Evolutionary conservation across 1,140 invertebrate species (phyloP).

Genomic region (Scaptomyza hsui): DNA sequence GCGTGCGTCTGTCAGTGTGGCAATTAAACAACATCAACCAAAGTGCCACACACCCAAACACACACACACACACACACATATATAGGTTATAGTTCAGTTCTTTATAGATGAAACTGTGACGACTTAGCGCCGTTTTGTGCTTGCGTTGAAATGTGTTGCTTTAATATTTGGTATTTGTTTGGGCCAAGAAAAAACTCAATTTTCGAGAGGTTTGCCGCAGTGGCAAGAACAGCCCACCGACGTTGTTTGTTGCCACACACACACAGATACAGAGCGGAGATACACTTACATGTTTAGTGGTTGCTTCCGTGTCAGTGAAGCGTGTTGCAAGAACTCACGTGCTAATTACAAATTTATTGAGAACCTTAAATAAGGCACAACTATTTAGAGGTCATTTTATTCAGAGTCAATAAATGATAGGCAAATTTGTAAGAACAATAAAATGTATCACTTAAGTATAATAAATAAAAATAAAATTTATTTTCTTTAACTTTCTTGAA

Average conservation of each 20-base stretch:
- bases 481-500: too few species aligned
- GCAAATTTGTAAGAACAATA: too few species aligned
- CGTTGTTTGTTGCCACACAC: slow-evolving; percentile 35
- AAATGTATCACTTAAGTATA: too few species aligned
- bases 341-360: slow-evolving; percentile 18
- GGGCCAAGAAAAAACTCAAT: slow-evolving; percentile 42
- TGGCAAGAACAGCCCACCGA: slow-evolving; percentile 37
- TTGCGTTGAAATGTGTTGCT: slow-evolving; percentile 67
- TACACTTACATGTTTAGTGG: slow-evolving; percentile 2
- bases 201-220: slow-evolving; percentile 37
- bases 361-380: neutral
- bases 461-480: too few species aligned
- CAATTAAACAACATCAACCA: slow-evolving; percentile 77
- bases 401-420: too few species aligned
- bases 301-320: neutral
- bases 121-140: slow-evolving; percentile 36
- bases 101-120: slow-evolving; percentile 7
- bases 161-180: slow-evolving; percentile 81
- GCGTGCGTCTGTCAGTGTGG: slow-evolving; percentile 73
- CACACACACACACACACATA: neutral
- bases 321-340: neutral
- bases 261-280: slow-evolving; percentile 2
- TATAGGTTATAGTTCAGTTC: slow-evolving; percentile 1
- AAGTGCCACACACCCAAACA: slow-evolving; percentile 39
- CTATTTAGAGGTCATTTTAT: neutral